Conservation (phyloP, 2,113 vertebrate species). For the Coreoperca whiteheadi region DNA sequence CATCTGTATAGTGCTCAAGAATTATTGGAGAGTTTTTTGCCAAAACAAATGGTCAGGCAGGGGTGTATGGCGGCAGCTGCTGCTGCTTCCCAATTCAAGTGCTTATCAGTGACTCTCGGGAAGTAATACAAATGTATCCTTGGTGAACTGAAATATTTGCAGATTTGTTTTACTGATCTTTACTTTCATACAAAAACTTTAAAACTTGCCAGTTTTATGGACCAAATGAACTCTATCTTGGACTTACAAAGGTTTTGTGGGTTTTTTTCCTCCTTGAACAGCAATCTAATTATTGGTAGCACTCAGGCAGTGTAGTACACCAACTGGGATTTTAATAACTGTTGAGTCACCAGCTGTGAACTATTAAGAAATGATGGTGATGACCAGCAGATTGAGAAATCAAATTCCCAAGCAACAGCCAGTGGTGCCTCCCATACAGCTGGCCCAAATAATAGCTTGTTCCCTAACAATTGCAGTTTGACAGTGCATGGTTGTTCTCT, state of each 20-base stretch:
- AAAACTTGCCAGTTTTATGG: conserved; percentile 7
- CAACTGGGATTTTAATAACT: conserved; percentile 77
- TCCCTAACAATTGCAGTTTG: conserved; percentile 44
- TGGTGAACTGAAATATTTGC: conserved; percentile 11
- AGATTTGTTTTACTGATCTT: conserved; percentile 11
- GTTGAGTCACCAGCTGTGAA: conserved; percentile 79
- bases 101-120: conserved; percentile 36
- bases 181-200: conserved; percentile 15
- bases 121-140: conserved; percentile 28
- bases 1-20: conserved; percentile 35
- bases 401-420: conserved; percentile 57
- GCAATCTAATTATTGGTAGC: conserved; percentile 64
- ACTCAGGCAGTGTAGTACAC: conserved; percentile 51
- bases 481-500: conserved; percentile 27
- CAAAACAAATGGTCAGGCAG: conserved; percentile 30
- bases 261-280: conserved; percentile 43
- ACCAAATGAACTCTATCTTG: conserved; percentile 24
- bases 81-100: conserved; percentile 43
- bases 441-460: conserved; percentile 53
- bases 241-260: conserved; percentile 7
- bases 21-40: conserved; percentile 25
- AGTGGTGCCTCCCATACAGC: conserved; percentile 59
- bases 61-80: conserved; percentile 37
- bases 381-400: conserved; percentile 76
- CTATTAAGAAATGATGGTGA: conserved; percentile 74